Evolutionary conservation across 2,888 invertebrate species (phyloP), one percentile per base, ranked within the genome.

Genomic region (Latrodectus elegans): DNA sequence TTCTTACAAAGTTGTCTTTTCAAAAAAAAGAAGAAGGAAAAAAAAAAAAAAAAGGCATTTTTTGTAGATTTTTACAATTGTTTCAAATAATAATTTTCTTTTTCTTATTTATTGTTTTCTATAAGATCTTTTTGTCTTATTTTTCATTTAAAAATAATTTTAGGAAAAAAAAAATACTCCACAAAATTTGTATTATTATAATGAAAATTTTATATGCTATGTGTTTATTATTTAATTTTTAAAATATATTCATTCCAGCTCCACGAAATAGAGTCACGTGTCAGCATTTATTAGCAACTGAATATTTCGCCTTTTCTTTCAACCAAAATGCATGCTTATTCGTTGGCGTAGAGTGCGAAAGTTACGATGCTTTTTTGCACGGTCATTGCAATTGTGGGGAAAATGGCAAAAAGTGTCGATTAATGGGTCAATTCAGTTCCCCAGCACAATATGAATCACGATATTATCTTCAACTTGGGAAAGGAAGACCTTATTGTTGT

Each of bases 231-330:
- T 8, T 14, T 14, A 17, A 68, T 10, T 9, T 10, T 9, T 9
- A 8, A 22, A 22, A 22, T 9, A 6, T 11, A 22, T 64, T 60
- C 22, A 6, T 26, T 51, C 8, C 73, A 67, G 76, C 22, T 17
- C 14, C 80, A n/a, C 64, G 75, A 26, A 72, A 85, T 38, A 11
- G 38, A 8, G 22, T 86, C 15, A 53, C 73, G 14, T 88, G 88
- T 38, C 64, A 53, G 8, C 88, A 86, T 51, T 53, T 84, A 49
- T 12, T 73, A 10, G 73, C 85, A 51, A 68, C 70, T 15, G 85
- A 88, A 0, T 86, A 74, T 38, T 86, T 86, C 98, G 17, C 52
- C 1, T 70, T 49, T 52, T 82, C 82, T 1, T 75, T 82, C 49
- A 17, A 38, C 53, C 82, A 49, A 49, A 38, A 53, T 9, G 75